Evolutionary conservation across 1,140 invertebrate species (phyloP).

Genomic region (Papilio polytes): DNA sequence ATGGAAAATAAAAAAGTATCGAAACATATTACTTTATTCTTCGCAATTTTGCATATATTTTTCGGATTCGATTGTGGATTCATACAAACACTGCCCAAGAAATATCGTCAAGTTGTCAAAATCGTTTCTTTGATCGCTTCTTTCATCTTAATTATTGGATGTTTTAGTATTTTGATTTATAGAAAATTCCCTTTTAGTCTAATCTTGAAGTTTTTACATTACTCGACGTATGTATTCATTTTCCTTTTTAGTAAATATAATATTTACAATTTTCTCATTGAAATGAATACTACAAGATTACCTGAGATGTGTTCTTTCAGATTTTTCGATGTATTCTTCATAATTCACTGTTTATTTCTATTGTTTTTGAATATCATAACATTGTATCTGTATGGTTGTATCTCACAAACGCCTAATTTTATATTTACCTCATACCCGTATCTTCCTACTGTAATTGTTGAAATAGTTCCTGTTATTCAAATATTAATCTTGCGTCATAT

Average conservation of each 20-base stretch:
- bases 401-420: neutral
- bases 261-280: neutral
- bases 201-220: neutral
- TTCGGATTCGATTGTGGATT: neutral
- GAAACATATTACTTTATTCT: neutral
- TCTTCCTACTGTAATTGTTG: neutral
- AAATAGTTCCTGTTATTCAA: neutral
- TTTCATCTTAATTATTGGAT: neutral
- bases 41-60: neutral
- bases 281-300: neutral
- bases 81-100: neutral
- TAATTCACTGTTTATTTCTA: neutral
- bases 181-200: neutral
- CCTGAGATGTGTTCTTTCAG: neutral
- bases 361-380: neutral
- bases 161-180: neutral
- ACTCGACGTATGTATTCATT: neutral
- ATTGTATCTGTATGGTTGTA: neutral
- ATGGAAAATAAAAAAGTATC: neutral
- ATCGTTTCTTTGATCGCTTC: neutral
- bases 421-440: neutral
- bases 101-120: neutral
- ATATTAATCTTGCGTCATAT: neutral
- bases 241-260: neutral
- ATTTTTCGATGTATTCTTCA: neutral